These are phyloP conservation scores for Ptychadena robeensis DNA, from an alignment of 2,797 vertebrate species.

Conservation along the genomic window DNA sequence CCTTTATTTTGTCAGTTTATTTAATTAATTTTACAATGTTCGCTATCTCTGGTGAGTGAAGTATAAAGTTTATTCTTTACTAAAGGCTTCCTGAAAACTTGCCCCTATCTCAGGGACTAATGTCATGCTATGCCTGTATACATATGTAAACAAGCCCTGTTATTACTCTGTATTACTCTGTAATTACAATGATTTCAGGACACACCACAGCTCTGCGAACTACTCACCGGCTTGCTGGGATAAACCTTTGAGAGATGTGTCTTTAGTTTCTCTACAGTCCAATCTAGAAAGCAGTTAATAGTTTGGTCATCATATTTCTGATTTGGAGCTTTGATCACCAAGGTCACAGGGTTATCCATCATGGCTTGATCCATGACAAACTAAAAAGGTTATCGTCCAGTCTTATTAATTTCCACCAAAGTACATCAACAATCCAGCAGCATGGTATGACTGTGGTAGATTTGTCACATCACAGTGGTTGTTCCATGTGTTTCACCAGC, in stretches of 20 bases:
- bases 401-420: background rate
- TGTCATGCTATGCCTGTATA: too few relatives aligned
- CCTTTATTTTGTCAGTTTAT: too few relatives aligned
- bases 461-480: conserved; percentile 24
- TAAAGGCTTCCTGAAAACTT: too few relatives aligned
- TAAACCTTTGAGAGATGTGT: conserved; percentile 88
- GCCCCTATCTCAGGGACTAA: too few relatives aligned
- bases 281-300: conserved; percentile 88
- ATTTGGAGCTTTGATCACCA: conserved; percentile 93
- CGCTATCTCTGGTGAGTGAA: too few relatives aligned
- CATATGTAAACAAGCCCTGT: too few relatives aligned
- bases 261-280: conserved; percentile 93
- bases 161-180: too few relatives aligned
- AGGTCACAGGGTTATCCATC: conserved; percentile 84
- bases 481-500: background rate
- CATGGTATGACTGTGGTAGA: background rate
- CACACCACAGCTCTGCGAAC: background rate
- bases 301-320: conserved; percentile 96
- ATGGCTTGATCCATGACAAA: conserved; percentile 80
- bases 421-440: background rate
- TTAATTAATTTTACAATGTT: too few relatives aligned
- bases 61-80: too few relatives aligned
- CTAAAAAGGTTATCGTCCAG: conserved; percentile 55
- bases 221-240: conserved; percentile 91
- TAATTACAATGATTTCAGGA: background rate